Conservation (phyloP, 2,888 invertebrate species). For the Achlya flavicornis region DNA sequence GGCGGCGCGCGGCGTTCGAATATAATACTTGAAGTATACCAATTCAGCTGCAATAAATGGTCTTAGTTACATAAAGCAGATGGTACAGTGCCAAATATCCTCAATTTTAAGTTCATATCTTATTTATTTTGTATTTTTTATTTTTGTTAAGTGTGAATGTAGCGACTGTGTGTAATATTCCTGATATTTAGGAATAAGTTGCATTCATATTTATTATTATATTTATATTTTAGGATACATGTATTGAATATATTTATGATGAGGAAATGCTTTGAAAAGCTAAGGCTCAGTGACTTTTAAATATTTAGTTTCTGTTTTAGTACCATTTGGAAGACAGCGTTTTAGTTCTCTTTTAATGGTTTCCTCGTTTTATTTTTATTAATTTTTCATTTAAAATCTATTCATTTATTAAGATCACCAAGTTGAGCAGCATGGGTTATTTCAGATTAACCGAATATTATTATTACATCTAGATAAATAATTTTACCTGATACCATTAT, state of each 20-base stretch:
- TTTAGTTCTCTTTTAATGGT: constrained; percentile 72
- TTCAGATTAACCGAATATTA: not conserved
- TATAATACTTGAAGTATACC: constrained; percentile 41
- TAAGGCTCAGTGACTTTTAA: constrained; percentile 79
- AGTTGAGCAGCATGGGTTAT: not conserved
- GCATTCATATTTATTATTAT: constrained; percentile 82
- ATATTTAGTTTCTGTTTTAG: constrained; percentile 56
- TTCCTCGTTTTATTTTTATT: constrained; percentile 35
- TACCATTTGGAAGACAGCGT: constrained; percentile 69
- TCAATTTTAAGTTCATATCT: constrained; percentile 76
- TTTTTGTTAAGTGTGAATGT: constrained; percentile 79
- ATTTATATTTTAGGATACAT: constrained; percentile 79
- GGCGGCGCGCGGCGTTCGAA: constrained; percentile 38
- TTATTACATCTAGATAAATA: not conserved
- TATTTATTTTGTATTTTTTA: constrained; percentile 63
- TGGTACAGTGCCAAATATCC: constrained; percentile 84
- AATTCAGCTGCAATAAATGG: constrained; percentile 62
- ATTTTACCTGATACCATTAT: not conserved
- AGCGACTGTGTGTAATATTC: constrained; percentile 81
- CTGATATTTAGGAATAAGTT: constrained; percentile 84
- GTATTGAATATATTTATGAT: constrained; percentile 69
- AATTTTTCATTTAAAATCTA: constrained; percentile 30
- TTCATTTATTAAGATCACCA: constrained; percentile 22
- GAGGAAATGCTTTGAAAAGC: constrained; percentile 58
- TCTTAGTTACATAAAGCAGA: constrained; percentile 60